A percentile compares a stretch with the other conserved stretches of the same genome.
Evolutionary conservation across 1,140 invertebrate genomes (phyloP).

Genomic region (Heliconius melpomene): DNA sequence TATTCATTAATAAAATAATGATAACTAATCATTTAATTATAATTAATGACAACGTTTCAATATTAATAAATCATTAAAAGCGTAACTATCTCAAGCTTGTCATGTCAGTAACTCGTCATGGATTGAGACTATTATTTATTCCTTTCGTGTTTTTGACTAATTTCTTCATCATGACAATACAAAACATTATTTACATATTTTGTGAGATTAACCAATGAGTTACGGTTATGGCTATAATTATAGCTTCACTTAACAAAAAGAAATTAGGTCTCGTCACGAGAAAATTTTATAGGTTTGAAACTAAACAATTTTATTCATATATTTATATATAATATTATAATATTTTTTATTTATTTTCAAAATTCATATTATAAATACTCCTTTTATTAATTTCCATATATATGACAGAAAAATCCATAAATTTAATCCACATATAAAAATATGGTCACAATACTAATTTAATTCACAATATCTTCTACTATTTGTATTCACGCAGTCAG

Average conservation of each 20-base stretch:
- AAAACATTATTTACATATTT: not conserved
- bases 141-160: conserved; percentile 1
- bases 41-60: not conserved
- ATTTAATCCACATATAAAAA: no score
- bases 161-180: not conserved
- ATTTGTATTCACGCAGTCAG: not conserved
- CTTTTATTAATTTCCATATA: no score
- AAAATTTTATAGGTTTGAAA: not conserved
- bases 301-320: no score
- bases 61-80: conserved; percentile 2
- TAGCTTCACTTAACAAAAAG: not conserved
- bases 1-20: no score
- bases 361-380: no score
- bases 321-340: no score
- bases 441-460: not conserved
- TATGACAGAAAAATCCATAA: no score
- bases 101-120: conserved; percentile 4
- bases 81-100: not conserved
- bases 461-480: not conserved
- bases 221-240: not conserved
- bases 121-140: conserved; percentile 6
- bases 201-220: conserved; percentile 3
- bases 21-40: not conserved
- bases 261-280: not conserved
- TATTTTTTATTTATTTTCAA: no score